Evolutionary conservation across 2,888 invertebrate species (phyloP), one percentile per base, ranked within the genome.

Genomic region (Drosophila prostipennis): DNA sequence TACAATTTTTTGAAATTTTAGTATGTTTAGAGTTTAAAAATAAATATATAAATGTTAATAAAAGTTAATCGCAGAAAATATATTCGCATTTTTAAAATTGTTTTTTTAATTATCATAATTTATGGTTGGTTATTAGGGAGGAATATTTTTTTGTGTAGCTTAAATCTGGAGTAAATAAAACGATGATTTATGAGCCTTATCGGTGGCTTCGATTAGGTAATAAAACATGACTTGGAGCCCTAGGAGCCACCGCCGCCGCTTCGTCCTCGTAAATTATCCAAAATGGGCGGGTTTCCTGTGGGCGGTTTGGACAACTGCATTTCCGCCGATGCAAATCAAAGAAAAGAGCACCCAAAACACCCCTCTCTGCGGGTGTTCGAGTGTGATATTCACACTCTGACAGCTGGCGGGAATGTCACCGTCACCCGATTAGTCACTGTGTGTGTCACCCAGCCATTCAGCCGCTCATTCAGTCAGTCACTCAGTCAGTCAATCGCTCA

Each of bases 341-440:
- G 55, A 67, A 48, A 53, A 32, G 37, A 32, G 16, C 23, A 51
- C 32, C 23, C 6, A 36, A 11, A 13, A 19, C 23, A 11, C 13
- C 14, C 16, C 26, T 2, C 42, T 39, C 6, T n/a, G 26, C 29
- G 29, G 36, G 43, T 16, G 34, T n/a, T n/a, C 55, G 43, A 48
- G 49, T 63, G 59, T 69, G 79, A 63, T 76, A 78, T 77, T 80
- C 76, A 76, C 73, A 77, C 78, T 76, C 79, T 80, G 79, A 83
- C 84, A 86, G 86, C 88, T 86, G 88, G 67, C 77, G 70, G 74
- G 68, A 48, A 57, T 87, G 77, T 72, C 80, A 85, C 60, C 77
- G 77, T 72, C 80, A 85, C 60, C 77, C 74, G 78, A 78, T 79
- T 76, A 80, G 81, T 78, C 81, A 74, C 72, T 76, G 51, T 16